Percentiles rank a stretch among this genome's conserved stretches.
phyloP scores from a whole-genome alignment of 2,888 invertebrate species.

The Zhengitettix transpicula region DNA sequence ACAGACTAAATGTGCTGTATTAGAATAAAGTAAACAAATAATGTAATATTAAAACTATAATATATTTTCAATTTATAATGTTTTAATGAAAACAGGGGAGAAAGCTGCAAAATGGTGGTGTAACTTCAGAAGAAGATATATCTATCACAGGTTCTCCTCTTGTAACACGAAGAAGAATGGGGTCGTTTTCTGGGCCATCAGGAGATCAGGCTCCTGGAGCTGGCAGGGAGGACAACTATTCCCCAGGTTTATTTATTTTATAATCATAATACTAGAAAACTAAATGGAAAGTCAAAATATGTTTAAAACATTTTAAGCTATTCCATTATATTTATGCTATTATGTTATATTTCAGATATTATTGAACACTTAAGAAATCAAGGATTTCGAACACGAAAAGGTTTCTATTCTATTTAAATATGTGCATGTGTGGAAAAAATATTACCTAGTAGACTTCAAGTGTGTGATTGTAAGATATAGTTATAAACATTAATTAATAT shows the following conservation, averaged over 20 bases:
- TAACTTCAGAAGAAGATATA: slow-evolving; percentile 44
- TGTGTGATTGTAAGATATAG: no score
- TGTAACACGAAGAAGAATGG: slow-evolving; percentile 44
- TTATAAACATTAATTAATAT: no score
- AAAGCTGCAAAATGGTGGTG: slow-evolving; percentile 19
- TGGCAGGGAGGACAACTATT: slow-evolving; percentile 28
- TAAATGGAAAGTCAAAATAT: no score
- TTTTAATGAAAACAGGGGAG: not conserved
- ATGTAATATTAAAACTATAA: not conserved
- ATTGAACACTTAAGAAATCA: no score
- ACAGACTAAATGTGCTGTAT: not conserved
- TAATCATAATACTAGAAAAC: not conserved
- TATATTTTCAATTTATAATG: not conserved
- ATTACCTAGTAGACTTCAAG: no score
- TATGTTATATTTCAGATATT: no score
- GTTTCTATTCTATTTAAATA: no score
- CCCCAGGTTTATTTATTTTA: slow-evolving; percentile 28
- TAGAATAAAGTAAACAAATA: not conserved
- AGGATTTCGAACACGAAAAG: no score
- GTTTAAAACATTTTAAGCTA: no score
- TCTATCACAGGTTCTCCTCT: slow-evolving; percentile 48
- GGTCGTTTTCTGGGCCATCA: slow-evolving; percentile 39
- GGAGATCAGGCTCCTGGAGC: slow-evolving; percentile 17
- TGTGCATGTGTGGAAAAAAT: no score
- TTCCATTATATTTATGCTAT: no score